These are phyloP conservation scores for Crossoptilon crossoptilon DNA, from an alignment of 2,797 vertebrate species.

Conservation along the genomic window DNA sequence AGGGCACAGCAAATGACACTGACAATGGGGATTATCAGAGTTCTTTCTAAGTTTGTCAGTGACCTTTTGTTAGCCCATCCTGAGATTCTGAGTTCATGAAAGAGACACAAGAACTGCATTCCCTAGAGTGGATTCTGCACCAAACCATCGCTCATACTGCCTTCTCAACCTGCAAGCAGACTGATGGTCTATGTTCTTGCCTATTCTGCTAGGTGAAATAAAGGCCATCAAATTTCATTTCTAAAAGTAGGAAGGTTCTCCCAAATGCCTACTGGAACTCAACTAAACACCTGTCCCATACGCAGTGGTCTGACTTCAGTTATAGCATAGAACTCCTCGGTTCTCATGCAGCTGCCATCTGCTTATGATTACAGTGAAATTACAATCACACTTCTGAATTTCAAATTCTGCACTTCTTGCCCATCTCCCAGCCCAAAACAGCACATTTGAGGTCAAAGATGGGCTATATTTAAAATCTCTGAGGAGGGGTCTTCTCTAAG, in stretches of 20 bases:
- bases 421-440: rapidly evolving
- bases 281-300: not conserved
- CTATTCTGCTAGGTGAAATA: not conserved
- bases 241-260: not conserved
- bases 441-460: not conserved
- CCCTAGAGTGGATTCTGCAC: not conserved
- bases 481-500: not conserved
- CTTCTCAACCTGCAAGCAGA: not conserved
- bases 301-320: not conserved
- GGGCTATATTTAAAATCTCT: not conserved
- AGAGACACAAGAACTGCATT: not conserved
- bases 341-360: not conserved
- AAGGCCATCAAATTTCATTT: not conserved
- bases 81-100: not conserved
- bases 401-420: not conserved
- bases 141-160: not conserved
- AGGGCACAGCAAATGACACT: not conserved
- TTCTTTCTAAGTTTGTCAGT: not conserved
- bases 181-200: not conserved
- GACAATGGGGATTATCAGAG: not conserved
- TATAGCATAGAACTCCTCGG: not conserved
- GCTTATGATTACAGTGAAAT: not conserved
- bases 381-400: not conserved
- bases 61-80: not conserved
- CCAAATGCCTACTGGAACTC: not conserved